A percentile compares a stretch with the other conserved stretches of the same genome.
Conservation (phyloP, 2,888 invertebrate species). For the Eupithecia exiguata region DNA sequence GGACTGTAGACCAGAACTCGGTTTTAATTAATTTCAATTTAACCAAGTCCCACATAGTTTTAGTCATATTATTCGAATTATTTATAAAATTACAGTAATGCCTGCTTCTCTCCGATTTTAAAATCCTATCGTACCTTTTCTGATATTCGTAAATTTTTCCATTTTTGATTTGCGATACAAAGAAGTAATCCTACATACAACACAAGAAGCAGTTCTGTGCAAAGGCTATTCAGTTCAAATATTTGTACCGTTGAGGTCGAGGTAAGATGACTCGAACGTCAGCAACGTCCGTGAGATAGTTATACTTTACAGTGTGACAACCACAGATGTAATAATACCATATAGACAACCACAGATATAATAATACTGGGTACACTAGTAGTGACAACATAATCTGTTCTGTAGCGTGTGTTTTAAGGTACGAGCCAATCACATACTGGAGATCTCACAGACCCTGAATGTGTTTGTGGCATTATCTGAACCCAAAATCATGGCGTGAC, state of each 20-base stretch:
- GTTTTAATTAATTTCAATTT: no score
- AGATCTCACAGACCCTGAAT: constrained; percentile 30
- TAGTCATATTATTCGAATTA: no score
- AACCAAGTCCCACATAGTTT: no score
- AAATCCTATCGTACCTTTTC: no score
- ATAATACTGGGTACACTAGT: no score
- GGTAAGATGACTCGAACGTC: constrained; percentile 51
- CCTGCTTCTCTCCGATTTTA: no score
- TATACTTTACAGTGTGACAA: constrained; percentile 20
- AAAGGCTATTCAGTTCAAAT: constrained; percentile 42
- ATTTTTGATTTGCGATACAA: not conserved
- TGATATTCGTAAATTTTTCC: no score
- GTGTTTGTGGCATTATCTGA: constrained; percentile 13
- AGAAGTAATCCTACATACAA: not conserved
- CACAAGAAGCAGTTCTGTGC: constrained; percentile 9
- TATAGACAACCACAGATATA: no score
- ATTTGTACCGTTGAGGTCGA: constrained; percentile 44
- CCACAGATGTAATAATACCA: no score
- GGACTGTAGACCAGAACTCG: no score
- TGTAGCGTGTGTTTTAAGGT: not conserved
- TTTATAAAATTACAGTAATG: no score
- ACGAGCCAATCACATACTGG: not conserved
- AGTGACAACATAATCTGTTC: not conserved
- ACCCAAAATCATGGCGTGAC: not conserved
- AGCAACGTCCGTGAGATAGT: constrained; percentile 55